These are phyloP conservation scores for Diarsia dahlii DNA, from an alignment of 2,888 invertebrate species.

Conservation along the genomic window DNA sequence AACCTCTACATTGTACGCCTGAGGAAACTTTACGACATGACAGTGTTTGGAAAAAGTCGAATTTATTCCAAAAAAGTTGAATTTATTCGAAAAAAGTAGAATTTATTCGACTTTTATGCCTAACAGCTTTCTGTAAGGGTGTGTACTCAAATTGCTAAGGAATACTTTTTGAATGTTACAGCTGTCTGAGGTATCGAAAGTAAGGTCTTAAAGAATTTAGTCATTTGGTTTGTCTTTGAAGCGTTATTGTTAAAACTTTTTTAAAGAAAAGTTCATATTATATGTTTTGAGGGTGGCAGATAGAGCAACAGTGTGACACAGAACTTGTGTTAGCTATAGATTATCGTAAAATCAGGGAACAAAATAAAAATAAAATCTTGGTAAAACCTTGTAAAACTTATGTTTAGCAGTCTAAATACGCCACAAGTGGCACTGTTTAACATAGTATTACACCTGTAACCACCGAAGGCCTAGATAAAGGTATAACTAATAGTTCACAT, in stretches of 20 bases:
- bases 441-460: no score
- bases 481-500: no score
- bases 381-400: no score
- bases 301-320: no score
- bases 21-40: conserved; percentile 73
- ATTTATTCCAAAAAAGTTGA: conserved; percentile 54
- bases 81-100: conserved; percentile 56
- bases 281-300: no score
- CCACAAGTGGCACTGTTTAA: neutral
- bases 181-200: conserved; percentile 7
- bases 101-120: conserved; percentile 64
- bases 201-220: neutral
- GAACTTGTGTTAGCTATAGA: no score
- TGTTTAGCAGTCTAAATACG: neutral
- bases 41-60: conserved; percentile 59
- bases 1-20: conserved; percentile 72
- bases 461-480: no score
- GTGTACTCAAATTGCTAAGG: conserved; percentile 44
- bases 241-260: neutral
- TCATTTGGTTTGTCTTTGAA: neutral
- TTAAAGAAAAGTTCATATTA: neutral
- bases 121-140: conserved; percentile 54
- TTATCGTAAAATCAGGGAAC: no score
- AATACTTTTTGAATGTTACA: conserved; percentile 37
- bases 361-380: no score